These are phyloP conservation scores for Cotesia typhae DNA, from an alignment of 1,140 invertebrate genomes.

Conservation along the genomic window DNA sequence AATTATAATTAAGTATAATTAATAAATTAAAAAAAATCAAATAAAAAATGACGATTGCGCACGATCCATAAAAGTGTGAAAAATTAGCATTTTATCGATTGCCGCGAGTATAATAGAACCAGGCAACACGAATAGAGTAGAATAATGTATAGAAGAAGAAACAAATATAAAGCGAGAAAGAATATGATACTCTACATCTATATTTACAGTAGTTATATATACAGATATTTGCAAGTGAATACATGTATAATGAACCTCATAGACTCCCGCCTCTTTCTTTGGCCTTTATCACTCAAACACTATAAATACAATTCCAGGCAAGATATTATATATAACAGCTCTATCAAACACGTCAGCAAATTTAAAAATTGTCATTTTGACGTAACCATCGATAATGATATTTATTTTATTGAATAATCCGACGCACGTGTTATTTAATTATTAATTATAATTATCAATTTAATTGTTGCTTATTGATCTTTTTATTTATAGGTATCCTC, in stretches of 20 bases:
- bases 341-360: conserved; percentile 1
- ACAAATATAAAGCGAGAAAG: conserved; percentile 2
- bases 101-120: conserved; percentile 39
- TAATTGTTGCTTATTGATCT: neutral
- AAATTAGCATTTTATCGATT: conserved; percentile 69
- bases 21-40: neutral
- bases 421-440: neutral
- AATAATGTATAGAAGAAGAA: neutral
- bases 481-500: conserved; percentile 57
- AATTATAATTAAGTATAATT: neutral
- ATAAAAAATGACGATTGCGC: conserved; percentile 46
- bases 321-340: neutral
- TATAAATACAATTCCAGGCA: conserved; percentile 5
- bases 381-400: too few species aligned
- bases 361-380: neutral
- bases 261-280: too few species aligned
- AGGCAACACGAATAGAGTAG: conserved; percentile 7
- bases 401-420: too few species aligned
- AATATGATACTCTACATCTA: too few species aligned
- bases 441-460: neutral
- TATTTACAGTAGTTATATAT: too few species aligned
- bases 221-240: neutral
- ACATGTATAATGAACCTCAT: neutral
- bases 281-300: too few species aligned
- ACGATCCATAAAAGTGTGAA: conserved; percentile 59